phyloP scores from a whole-genome alignment of 1,140 invertebrate species.

The Drosophila mojavensis region DNA sequence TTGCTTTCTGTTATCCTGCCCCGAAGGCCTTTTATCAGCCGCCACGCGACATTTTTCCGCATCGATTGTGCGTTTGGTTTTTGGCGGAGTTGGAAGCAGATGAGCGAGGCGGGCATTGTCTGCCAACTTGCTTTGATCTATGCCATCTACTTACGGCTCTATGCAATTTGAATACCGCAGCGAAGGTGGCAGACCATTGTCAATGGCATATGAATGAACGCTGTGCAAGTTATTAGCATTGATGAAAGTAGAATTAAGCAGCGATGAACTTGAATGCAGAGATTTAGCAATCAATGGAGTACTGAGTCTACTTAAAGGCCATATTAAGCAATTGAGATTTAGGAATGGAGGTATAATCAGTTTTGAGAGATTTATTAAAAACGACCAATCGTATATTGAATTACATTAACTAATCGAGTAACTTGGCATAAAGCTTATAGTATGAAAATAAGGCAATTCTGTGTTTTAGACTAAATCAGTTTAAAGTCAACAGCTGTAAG shows the following conservation, averaged over 20 bases:
- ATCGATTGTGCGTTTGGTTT: conserved; percentile 41
- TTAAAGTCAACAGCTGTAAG: no score
- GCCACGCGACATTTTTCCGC: conserved; percentile 79
- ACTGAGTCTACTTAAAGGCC: neutral
- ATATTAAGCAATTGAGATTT: neutral
- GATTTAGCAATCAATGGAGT: neutral
- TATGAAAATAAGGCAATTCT: no score
- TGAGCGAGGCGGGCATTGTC: conserved; percentile 50
- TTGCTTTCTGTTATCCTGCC: conserved; percentile 1
- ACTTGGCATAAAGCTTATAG: no score
- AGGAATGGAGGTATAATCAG: no score
- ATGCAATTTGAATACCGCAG: conserved; percentile 31
- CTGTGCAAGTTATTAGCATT: conserved; percentile 18
- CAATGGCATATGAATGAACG: conserved; percentile 8
- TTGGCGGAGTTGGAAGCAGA: neutral
- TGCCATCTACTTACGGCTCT: conserved; percentile 27
- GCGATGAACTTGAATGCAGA: neutral
- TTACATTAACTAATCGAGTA: no score
- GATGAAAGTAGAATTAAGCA: neutral
- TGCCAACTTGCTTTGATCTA: conserved; percentile 63
- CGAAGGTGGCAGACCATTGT: conserved; percentile 34
- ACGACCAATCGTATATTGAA: no score
- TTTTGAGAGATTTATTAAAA: no score
- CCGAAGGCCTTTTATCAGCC: conserved; percentile 56
- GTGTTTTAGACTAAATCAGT: no score